Conservation (phyloP, 2,888 invertebrate genomes). For the Leptothorax acervorum region DNA sequence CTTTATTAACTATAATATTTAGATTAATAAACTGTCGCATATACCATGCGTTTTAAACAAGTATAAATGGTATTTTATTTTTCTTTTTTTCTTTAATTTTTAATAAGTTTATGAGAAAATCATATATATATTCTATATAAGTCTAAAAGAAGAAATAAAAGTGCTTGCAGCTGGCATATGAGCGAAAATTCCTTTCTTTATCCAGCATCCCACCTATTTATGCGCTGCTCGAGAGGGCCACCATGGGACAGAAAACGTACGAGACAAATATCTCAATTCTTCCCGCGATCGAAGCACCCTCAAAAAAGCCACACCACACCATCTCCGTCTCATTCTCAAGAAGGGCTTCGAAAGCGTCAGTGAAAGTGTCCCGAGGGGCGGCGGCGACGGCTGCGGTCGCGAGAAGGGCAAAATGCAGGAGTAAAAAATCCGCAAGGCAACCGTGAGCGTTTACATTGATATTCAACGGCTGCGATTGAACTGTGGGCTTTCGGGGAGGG, state of each 20-base stretch:
- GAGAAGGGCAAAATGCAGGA: conserved; percentile 60
- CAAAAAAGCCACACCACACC: conserved; percentile 15
- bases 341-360: conserved; percentile 35
- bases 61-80: neutral
- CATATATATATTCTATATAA: conserved; percentile 2
- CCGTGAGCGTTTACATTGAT: conserved; percentile 80
- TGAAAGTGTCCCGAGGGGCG: conserved; percentile 58
- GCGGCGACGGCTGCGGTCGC: conserved; percentile 9
- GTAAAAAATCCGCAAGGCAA: conserved; percentile 70
- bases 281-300: conserved; percentile 30
- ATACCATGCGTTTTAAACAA: neutral
- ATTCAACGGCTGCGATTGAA: conserved; percentile 82
- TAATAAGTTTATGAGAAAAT: neutral
- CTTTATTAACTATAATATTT: too few relatives aligned
- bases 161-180: conserved; percentile 33
- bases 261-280: conserved; percentile 76
- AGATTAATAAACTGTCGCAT: neutral
- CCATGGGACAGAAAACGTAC: conserved; percentile 59
- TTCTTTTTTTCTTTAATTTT: neutral
- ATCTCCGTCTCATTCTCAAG: conserved; percentile 25
- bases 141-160: neutral
- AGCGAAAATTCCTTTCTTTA: conserved; percentile 40
- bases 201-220: conserved; percentile 41
- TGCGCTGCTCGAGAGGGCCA: conserved; percentile 20
- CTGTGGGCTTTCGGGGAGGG: conserved; percentile 75